Evolutionary conservation across 2,797 vertebrate genomes (phyloP).

Genomic region (Ptychadena robeensis): DNA sequence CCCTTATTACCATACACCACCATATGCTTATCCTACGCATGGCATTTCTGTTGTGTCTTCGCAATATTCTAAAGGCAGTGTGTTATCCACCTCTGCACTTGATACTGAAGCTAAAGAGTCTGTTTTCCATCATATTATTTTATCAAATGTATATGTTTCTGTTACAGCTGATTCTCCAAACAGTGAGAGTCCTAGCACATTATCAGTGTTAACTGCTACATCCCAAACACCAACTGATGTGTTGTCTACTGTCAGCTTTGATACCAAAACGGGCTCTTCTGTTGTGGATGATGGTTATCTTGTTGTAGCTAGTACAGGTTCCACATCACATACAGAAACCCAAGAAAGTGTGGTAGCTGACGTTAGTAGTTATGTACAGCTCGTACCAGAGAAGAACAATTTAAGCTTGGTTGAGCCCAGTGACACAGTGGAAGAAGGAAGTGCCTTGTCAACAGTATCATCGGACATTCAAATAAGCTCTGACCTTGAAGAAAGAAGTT

Average conservation of each 20-base stretch:
- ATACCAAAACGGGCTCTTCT: constrained; percentile 72
- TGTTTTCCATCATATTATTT: constrained; percentile 67
- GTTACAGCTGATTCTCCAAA: constrained; percentile 73
- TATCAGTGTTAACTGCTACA: constrained; percentile 69
- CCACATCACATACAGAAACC: constrained; percentile 76
- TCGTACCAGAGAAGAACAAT: constrained; percentile 72
- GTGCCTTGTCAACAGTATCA: constrained; percentile 63
- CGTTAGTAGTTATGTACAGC: constrained; percentile 70
- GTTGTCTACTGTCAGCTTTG: constrained; percentile 69
- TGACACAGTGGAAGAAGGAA: constrained; percentile 74
- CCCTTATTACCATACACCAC: constrained; percentile 61
- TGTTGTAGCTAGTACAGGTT: constrained; percentile 85
- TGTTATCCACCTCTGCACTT: constrained; percentile 65
- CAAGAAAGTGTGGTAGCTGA: constrained; percentile 82
- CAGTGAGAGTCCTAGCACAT: constrained; percentile 69
- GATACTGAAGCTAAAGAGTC: constrained; percentile 68
- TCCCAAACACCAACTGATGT: constrained; percentile 71
- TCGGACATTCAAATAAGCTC: constrained; percentile 64
- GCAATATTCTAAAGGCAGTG: constrained; percentile 66
- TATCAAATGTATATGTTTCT: constrained; percentile 75
- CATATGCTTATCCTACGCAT: constrained; percentile 66
- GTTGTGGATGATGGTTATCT: constrained; percentile 76
- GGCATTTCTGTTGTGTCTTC: constrained; percentile 65
- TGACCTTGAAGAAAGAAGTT: constrained; percentile 63
- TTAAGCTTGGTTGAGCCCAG: constrained; percentile 71